Evolutionary conservation across 2,888 invertebrate genomes (phyloP).

Genomic region (Taphrorychus bicolor): DNA sequence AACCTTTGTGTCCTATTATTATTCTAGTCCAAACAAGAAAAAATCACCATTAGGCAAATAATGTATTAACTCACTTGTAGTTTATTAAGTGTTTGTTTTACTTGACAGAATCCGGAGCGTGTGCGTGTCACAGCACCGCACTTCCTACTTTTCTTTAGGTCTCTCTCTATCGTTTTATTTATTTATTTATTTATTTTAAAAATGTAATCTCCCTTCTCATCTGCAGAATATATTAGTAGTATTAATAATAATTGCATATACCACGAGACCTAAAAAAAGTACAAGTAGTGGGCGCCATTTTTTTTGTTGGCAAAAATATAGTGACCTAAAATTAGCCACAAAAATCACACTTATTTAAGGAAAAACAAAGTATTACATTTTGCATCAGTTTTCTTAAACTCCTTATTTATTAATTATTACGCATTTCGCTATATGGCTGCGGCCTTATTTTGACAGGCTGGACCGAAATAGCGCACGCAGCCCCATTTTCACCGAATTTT

Average conservation of each 20-base stretch:
- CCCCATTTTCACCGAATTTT: conserved; percentile 37
- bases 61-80: conserved; percentile 50
- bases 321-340: too few species aligned
- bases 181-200: conserved; percentile 30
- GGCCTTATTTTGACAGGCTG: conserved; percentile 33
- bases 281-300: too few species aligned
- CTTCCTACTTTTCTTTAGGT: conserved; percentile 34
- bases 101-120: conserved; percentile 49
- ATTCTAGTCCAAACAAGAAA: conserved; percentile 55
- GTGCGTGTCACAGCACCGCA: neutral
- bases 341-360: too few species aligned
- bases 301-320: too few species aligned
- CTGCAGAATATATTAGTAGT: too few species aligned
- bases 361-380: too few species aligned
- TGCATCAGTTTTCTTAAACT: too few species aligned
- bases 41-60: conserved; percentile 51
- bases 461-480: conserved; percentile 25
- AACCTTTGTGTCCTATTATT: conserved; percentile 52
- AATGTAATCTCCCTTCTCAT: too few species aligned
- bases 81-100: conserved; percentile 45
- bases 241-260: too few species aligned
- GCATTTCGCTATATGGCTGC: conserved; percentile 31
- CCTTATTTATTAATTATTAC: conserved; percentile 32
- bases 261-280: neutral
- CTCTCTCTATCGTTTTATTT: conserved; percentile 22